Percentiles rank a stretch among this genome's conserved stretches.
Conservation (phyloP, 1,140 invertebrate species). For the Caenorhabditis briggsae region DNA sequence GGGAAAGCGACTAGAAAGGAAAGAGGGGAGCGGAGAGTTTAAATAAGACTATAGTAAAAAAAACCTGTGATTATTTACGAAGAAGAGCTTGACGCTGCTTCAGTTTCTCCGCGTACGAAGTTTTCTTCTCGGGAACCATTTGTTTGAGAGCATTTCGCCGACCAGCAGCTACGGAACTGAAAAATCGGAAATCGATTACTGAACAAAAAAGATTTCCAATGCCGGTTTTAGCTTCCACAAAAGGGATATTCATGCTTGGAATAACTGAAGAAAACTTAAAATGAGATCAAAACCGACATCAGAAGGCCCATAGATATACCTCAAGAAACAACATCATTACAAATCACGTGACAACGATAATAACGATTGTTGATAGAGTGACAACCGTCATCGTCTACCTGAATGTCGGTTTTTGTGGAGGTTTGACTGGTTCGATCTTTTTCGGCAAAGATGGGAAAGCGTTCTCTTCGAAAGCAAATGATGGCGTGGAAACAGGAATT, state of each 20-base stretch:
- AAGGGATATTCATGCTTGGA: background rate
- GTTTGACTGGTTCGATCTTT: constrained; percentile 61
- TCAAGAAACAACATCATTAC: background rate
- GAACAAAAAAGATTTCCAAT: background rate
- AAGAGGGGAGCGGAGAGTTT: background rate
- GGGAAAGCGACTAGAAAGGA: constrained; percentile 54
- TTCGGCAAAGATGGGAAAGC: constrained; percentile 60
- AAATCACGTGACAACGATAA: constrained; percentile 53
- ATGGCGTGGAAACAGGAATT: background rate
- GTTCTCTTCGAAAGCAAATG: constrained; percentile 63
- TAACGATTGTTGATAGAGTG: constrained; percentile 6
- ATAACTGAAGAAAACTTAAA: background rate
- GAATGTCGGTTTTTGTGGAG: constrained; percentile 63
- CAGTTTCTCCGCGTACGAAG: constrained; percentile 62
- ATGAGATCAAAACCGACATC: background rate
- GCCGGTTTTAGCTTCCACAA: background rate
- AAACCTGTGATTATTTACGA: constrained; percentile 3
- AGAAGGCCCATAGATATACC: background rate
- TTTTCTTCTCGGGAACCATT: constrained; percentile 60
- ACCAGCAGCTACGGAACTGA: constrained; percentile 67
- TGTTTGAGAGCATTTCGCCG: constrained; percentile 56
- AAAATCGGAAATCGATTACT: background rate
- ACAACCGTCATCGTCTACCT: constrained; percentile 37
- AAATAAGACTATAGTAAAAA: background rate
- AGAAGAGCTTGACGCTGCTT: constrained; percentile 20